phyloP scores from a whole-genome alignment of 2,113 vertebrate genomes.

The Chaenocephalus aceratus region DNA sequence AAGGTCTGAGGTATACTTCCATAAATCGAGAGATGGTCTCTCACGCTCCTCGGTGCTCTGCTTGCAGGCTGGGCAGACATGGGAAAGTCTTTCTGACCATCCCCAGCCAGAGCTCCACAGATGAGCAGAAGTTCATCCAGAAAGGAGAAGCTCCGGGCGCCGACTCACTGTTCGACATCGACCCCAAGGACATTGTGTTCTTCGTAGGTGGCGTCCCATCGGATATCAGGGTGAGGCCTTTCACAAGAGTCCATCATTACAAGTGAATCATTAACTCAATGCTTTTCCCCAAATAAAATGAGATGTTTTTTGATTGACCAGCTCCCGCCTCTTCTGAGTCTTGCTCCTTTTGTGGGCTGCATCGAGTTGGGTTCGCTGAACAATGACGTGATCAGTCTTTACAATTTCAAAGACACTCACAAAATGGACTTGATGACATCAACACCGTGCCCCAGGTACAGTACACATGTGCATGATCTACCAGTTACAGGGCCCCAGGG shows the following conservation, averaged over 20 bases:
- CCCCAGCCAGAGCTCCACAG: conserved; percentile 89
- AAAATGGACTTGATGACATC: conserved; percentile 86
- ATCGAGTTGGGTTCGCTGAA: conserved; percentile 94
- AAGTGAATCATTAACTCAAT: not conserved
- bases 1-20: no score
- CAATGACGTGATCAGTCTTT: conserved; percentile 94
- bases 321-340: conserved; percentile 91
- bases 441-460: conserved; percentile 89
- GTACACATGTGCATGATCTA: not conserved
- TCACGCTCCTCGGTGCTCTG: conserved; percentile 8
- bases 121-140: conserved; percentile 98
- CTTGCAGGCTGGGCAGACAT: conserved; percentile 90
- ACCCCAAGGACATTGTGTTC: conserved; percentile 90
- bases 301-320: conserved; percentile 60
- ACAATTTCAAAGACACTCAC: conserved; percentile 92
- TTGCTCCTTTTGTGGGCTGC: conserved; percentile 94
- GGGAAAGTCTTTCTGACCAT: conserved; percentile 95
- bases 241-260: not conserved
- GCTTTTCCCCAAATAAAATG: not conserved
- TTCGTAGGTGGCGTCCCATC: conserved; percentile 93
- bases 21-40: not conserved
- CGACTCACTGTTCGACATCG: conserved; percentile 91
- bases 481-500: not conserved
- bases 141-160: conserved; percentile 89
- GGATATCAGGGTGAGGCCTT: conserved; percentile 85